phyloP scores from a whole-genome alignment of 2,797 vertebrate species.

The Carapus acus region DNA sequence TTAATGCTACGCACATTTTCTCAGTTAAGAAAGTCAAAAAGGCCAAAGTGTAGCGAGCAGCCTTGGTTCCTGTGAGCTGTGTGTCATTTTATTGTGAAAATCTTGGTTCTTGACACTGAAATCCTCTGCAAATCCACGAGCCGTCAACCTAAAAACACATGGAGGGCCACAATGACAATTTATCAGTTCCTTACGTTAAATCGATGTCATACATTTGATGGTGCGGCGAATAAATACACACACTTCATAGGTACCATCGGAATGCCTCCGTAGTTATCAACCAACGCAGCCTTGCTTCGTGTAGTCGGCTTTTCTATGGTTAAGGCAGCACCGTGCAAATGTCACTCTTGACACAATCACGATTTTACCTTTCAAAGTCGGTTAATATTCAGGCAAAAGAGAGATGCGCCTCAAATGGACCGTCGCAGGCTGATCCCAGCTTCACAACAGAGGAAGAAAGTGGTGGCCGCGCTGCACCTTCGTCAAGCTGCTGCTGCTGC shows the following conservation, averaged over 20 bases:
- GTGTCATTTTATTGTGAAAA: conserved; percentile 22
- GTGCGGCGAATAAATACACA: conserved; percentile 1
- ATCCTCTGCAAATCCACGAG: conserved; percentile 22
- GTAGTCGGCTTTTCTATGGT: not conserved
- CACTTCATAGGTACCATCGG: conserved; percentile 1
- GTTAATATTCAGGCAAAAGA: not conserved
- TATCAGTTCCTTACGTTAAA: too few species aligned
- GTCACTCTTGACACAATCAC: not conserved
- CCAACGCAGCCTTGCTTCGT: not conserved
- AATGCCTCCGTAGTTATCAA: not conserved
- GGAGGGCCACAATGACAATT: conserved; percentile 23
- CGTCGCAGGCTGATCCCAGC: conserved; percentile 22
- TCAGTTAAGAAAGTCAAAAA: not conserved
- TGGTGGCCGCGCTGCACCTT: conserved; percentile 10
- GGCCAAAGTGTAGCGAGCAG: not conserved
- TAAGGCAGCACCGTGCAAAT: not conserved
- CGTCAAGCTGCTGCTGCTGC: not conserved
- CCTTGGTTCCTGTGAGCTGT: not conserved
- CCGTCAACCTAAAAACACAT: conserved; percentile 40
- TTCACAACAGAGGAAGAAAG: conserved; percentile 36
- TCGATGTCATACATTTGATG: not conserved
- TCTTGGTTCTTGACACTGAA: conserved; percentile 8
- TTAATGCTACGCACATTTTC: not conserved
- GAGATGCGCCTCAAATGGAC: conserved; percentile 26
- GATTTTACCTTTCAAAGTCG: conserved; percentile 1